Evolutionary conservation across 2,888 invertebrate genomes (phyloP), one percentile per base, ranked within the genome.

Genomic region (Erebia palarica): DNA sequence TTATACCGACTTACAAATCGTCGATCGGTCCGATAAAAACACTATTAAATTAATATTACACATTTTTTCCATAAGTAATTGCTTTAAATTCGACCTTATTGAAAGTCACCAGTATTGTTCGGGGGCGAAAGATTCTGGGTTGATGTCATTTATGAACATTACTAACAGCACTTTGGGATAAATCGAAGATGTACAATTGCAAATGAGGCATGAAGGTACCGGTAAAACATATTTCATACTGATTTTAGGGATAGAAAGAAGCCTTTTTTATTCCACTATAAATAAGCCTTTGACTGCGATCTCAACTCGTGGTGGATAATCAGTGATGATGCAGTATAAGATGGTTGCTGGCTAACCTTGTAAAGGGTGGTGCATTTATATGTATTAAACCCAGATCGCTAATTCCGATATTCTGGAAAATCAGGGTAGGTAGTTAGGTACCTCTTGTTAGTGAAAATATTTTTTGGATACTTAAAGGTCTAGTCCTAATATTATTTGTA

Each of bases 1-100:
- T 79, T 71, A 69, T 55, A 72, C 78, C 70, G 75, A 74, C 77
- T 79, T 76, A 80, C 78, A 77, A 82, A 83, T 83, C 80, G 76
- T 69, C 77, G 81, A 86, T 84, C 73, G 75, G 68, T 66, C 72
- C 74, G 84, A 86, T 86, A 85, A 83, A 83, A 82, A 84, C 81
- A 79, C 81, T 81, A 85, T 83, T 84, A 86, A 83, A 85, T 84
- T 82, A 83, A 85, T 84, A 83, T 81, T 79, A 84, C 80, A 80
- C 53, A 79, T 84, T 84, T 84, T 84, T 84, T 78, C 72, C 69
- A 68, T 65, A 69, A 66, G 69, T 78, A 79, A 81, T 78, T 76
- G 77, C 78, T 81, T 80, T 72, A 77, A 80, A 81, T 77, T 79
- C 75, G 66, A 78, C 78, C 77, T 80, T 78, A 81, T 77, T 78